Evolutionary conservation across 2,888 invertebrate species (phyloP), one percentile per base, ranked within the genome.

Genomic region (Lasioglossum figueresi): DNA sequence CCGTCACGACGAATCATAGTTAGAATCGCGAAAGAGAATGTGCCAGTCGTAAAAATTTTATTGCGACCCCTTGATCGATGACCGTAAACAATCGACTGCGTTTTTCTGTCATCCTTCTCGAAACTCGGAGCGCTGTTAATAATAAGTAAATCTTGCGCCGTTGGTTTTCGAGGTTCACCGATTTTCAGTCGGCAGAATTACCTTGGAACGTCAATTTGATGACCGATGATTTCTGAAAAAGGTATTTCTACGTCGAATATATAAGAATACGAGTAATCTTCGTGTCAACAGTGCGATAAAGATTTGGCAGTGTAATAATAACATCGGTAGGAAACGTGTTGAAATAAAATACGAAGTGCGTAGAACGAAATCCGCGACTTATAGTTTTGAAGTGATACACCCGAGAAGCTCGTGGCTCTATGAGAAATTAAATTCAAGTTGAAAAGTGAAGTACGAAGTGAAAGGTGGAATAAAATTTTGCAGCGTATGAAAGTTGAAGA

Each of bases 381-480:
- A 59, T 12, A 12, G 27, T n/a, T 27, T 27, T 4, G 12, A 59
- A 4, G 59, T 14, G 56, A 27, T 59, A 59, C 4, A 59, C 56
- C 56, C 56, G 59, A 59, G 59, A 27, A 59, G 59, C 59, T 27
- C 14, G 27, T 1, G 59, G 4, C 14, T 59, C 59, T 59, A 27
- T 59, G 59, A 27, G n/a, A 59, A 59, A 59, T 59, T 27, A n/a
- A 27, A 59, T 59, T 59, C 14, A 59, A 59, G 59, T 59, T 59
- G 59, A 48, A 59, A 59, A 59, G 59, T 14, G 59, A 27, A 27
- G 59, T 14, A 14, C 27, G 4, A 12, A 59, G 59, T 4, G n/a
- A n/a, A 12, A 56, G 56, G n/a, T 12, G 56, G 12, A n/a, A 56
- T 56, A 56, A 56, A 56, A 56, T 56, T 56, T 56, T 27, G 56